Evolutionary conservation across 2,888 invertebrate species (phyloP).

Genomic region (Opisthograptis luteolata): DNA sequence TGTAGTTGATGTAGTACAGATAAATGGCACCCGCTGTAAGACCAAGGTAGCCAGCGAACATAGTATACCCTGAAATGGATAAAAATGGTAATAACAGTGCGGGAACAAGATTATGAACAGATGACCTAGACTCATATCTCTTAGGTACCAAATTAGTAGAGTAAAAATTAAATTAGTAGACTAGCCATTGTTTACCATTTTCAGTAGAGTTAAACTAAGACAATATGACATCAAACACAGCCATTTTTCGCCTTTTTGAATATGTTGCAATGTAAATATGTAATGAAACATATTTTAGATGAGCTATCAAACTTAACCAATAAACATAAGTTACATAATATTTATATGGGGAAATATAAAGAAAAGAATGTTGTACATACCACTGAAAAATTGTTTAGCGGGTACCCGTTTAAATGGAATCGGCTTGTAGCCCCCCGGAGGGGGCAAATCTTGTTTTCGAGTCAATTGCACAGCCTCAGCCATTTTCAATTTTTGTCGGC

Average conservation of each 20-base stretch:
- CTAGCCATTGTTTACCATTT: neutral
- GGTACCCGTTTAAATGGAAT: slow-evolving; percentile 89
- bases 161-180: no score
- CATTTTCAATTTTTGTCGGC: slow-evolving; percentile 62
- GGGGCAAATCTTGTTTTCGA: slow-evolving; percentile 94
- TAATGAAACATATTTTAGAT: no score
- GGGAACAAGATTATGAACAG: neutral
- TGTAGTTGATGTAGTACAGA: slow-evolving; percentile 83
- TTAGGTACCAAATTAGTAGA: no score
- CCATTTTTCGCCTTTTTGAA: no score
- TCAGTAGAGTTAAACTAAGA: no score
- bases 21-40: slow-evolving; percentile 84
- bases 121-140: no score
- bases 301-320: slow-evolving; percentile 55
- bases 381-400: slow-evolving; percentile 88
- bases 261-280: no score
- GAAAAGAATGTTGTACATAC: slow-evolving; percentile 67
- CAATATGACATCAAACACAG: no score
- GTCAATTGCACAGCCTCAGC: slow-evolving; percentile 57
- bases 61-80: slow-evolving; percentile 81
- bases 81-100: neutral
- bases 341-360: slow-evolving; percentile 19
- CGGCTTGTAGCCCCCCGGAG: slow-evolving; percentile 93
- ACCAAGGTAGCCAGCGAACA: slow-evolving; percentile 85
- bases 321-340: slow-evolving; percentile 67